Base-by-base conservation (phyloP, 2,888 invertebrate species). In the Cantharis nigra region DNA sequence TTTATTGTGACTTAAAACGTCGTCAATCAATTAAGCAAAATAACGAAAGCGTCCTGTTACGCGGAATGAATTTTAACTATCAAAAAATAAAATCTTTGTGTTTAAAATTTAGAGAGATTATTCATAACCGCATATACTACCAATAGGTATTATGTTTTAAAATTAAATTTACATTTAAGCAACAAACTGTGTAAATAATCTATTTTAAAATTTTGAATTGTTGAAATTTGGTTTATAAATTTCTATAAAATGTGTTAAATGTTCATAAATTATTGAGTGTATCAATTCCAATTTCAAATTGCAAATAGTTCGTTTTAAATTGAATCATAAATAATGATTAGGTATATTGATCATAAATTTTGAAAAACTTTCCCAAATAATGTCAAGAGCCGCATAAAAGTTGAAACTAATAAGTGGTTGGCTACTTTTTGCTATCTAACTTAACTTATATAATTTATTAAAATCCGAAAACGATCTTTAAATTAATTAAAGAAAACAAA, bases 21-120 rank as follows among this genome's bases (percentile, higher is more conserved):
- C 74, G 74, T 74, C 74, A 74, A 74, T 74, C 74, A 74, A 74
- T 74, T 74, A 74, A 73, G 65, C 20, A 49, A 69, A 30, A 69
- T 23, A 14, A 73, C 20, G 67, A 69, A 62, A 67, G 33, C 26
- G 18, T 20, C 11, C 14, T 33, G 14, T 23, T 14, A 70, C 20
- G 49, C 49, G 33, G 11, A 20, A 23, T 70, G 62, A 49, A 49
- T 20, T 49, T 33, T 70, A 70, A 70, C 20, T 49, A 3, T 30
- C 4, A 11, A 30, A 70, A 70, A 20, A 14, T 70, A 62, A 23
- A 49, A 49, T 18, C 70, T 16, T 65, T 26, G 26, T 67, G 23
- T 67, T 67, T 67, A 67, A 65, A 49, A 67, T 67, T 67, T 67
- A 67, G 65, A 23, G 9, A 14, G 65, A 67, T 67, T 67, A 67